Conservation (phyloP, 2,888 invertebrate species). For the Habrosyne pyritoides region DNA sequence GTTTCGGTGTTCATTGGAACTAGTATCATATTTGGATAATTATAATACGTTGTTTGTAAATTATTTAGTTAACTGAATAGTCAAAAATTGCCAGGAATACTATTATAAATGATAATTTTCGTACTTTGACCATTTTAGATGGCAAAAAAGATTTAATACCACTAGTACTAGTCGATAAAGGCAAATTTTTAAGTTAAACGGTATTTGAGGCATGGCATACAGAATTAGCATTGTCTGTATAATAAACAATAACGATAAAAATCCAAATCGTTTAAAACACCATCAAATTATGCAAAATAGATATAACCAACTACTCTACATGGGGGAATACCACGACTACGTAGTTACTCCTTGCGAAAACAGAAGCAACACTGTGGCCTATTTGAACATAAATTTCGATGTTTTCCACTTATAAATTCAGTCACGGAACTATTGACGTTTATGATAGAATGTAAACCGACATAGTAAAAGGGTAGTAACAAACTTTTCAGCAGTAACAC, state of each 20-base stretch:
- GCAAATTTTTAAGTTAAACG: too few species aligned
- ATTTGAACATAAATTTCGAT: constrained; percentile 3
- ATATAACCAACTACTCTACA: background rate
- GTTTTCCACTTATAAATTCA: background rate
- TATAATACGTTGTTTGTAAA: background rate
- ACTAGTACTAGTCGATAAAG: too few species aligned
- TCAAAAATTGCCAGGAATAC: too few species aligned
- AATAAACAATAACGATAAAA: background rate
- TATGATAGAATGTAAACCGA: constrained; percentile 4
- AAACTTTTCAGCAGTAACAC: constrained; percentile 29
- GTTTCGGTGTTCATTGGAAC: background rate
- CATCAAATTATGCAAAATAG: background rate
- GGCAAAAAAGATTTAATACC: too few species aligned
- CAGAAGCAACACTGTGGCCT: background rate
- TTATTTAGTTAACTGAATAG: too few species aligned
- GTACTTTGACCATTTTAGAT: too few species aligned
- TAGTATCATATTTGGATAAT: background rate
- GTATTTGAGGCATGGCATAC: too few species aligned
- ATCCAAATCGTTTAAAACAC: background rate
- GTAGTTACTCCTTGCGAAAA: background rate
- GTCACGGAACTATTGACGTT: constrained; percentile 5
- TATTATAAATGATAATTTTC: too few species aligned
- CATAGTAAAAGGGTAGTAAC: constrained; percentile 26
- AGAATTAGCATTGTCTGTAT: background rate
- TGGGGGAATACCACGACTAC: background rate